These are phyloP conservation scores for Parnassius glacialis DNA, from an alignment of 2,888 invertebrate genomes.

Conservation along the genomic window DNA sequence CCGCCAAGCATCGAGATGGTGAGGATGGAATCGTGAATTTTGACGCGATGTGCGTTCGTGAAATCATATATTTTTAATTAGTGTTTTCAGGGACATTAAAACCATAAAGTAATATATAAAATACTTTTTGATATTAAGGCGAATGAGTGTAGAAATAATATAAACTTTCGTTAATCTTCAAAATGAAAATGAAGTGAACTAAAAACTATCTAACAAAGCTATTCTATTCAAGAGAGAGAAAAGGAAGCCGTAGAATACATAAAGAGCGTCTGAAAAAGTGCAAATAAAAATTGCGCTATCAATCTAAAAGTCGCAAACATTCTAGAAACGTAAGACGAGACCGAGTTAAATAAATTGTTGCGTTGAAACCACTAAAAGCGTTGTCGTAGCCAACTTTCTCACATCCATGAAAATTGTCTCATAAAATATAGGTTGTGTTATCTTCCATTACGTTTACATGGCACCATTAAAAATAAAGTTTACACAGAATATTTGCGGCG, in stretches of 20 bases:
- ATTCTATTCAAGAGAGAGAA: neutral
- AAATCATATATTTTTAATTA: too few species aligned
- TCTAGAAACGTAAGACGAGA: constrained; percentile 31
- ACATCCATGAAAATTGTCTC: constrained; percentile 68
- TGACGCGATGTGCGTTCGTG: too few species aligned
- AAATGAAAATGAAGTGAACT: neutral
- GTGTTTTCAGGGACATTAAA: neutral
- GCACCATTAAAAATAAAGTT: constrained; percentile 75
- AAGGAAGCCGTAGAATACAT: neutral
- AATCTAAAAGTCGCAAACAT: constrained; percentile 35
- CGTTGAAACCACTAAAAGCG: constrained; percentile 57
- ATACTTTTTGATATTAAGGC: neutral
- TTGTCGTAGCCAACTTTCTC: constrained; percentile 65
- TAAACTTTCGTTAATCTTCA: neutral
- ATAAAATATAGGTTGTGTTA: constrained; percentile 70
- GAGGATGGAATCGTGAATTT: too few species aligned
- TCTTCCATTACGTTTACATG: constrained; percentile 72
- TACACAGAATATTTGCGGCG: constrained; percentile 60
- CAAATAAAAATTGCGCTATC: constrained; percentile 23
- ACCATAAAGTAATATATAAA: neutral
- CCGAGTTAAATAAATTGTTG: constrained; percentile 33
- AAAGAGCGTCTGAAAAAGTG: neutral
- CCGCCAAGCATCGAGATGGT: too few species aligned
- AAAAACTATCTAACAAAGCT: neutral
- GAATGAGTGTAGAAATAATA: neutral